Conservation (phyloP, 2,113 vertebrate species). For the Rana temporaria region DNA sequence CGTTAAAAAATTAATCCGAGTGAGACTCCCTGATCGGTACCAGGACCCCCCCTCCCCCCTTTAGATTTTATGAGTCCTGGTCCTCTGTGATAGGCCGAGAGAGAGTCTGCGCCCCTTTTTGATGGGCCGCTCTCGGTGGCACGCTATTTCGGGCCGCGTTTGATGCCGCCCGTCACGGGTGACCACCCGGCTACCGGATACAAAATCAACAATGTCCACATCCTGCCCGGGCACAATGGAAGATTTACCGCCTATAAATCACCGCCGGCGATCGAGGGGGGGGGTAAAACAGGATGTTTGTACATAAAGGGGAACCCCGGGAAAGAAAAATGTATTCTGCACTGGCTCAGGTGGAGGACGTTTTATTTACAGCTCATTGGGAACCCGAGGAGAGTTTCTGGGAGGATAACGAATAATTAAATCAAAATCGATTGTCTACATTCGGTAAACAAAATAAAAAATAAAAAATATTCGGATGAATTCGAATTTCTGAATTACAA, state of each 20-base stretch:
- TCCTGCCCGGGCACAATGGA: slow-evolving; percentile 1
- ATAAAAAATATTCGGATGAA: too few relatives aligned
- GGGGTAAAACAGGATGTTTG: background rate
- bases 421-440: too few relatives aligned
- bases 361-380: background rate
- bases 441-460: too few relatives aligned
- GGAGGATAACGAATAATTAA: too few relatives aligned
- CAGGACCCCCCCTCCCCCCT: too few relatives aligned
- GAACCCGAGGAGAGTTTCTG: too few relatives aligned
- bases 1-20: too few relatives aligned
- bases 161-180: background rate
- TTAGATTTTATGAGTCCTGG: too few relatives aligned
- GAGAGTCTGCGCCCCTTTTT: background rate
- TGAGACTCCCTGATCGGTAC: too few relatives aligned
- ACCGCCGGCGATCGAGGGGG: too few relatives aligned
- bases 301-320: background rate
- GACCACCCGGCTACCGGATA: background rate
- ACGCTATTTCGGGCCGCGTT: too few relatives aligned
- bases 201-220: background rate
- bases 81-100: background rate
- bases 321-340: background rate
- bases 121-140: background rate
- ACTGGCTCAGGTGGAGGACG: background rate
- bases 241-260: background rate
- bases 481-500: too few relatives aligned